Percentiles rank a stretch among this genome's conserved stretches.
phyloP scores from a whole-genome alignment of 2,113 vertebrate genomes.

The Oreochromis niloticus region DNA sequence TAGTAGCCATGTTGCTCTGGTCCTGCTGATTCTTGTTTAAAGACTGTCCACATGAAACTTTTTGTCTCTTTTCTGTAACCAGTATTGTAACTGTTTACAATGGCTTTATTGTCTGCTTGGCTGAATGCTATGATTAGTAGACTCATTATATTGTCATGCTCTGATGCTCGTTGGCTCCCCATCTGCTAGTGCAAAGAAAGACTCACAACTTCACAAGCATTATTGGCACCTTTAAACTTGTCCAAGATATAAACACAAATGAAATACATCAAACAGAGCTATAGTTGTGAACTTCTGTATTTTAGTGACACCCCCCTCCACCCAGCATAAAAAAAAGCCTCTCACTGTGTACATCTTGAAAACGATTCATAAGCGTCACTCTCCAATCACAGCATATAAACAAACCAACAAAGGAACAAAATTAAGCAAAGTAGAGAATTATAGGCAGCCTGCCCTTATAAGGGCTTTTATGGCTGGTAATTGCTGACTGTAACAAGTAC shows the following conservation, averaged over 20 bases:
- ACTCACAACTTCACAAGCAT: slow-evolving; percentile 22
- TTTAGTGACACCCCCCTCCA: background rate
- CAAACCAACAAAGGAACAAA: background rate
- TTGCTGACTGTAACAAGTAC: background rate
- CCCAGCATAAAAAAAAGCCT: background rate
- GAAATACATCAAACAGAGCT: background rate
- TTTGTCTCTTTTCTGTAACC: background rate
- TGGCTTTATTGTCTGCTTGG: slow-evolving; percentile 17
- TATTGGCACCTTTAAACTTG: background rate
- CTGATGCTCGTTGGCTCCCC: slow-evolving; percentile 45
- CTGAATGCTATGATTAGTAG: slow-evolving; percentile 59
- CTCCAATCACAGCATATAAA: background rate
- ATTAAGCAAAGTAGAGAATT: background rate
- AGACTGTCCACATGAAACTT: background rate
- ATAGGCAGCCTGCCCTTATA: background rate
- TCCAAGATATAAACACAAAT: background rate
- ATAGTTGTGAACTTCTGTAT: background rate
- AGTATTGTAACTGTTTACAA: slow-evolving; percentile 15
- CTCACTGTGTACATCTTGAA: background rate
- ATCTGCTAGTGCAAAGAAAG: slow-evolving; percentile 39
- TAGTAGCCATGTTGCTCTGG: background rate
- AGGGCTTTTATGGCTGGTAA: slow-evolving; percentile 7
- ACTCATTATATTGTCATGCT: slow-evolving; percentile 68
- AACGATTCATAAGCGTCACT: background rate
- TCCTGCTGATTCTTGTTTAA: background rate